Percentiles rank a stretch among this genome's conserved stretches.
phyloP scores from a whole-genome alignment of 2,888 invertebrate genomes.

The Laspeyria flexula region DNA sequence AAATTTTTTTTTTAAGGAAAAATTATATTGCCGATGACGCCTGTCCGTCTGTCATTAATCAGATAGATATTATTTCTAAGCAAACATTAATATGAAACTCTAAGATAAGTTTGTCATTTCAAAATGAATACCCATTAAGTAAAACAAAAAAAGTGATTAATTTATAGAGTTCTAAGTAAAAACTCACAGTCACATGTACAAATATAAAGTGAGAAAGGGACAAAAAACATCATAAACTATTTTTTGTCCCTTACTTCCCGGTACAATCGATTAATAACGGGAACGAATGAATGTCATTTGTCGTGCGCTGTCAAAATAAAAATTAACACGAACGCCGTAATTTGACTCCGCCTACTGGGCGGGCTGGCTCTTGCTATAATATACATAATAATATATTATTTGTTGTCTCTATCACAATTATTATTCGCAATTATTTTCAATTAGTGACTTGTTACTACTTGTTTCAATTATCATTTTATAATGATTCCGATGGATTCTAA shows the following conservation, averaged over 20 bases:
- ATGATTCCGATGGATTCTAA: too few relatives aligned
- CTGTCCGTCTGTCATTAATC: background rate
- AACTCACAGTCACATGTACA: constrained; percentile 56
- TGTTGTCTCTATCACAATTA: constrained; percentile 22
- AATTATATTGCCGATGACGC: too few relatives aligned
- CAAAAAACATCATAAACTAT: constrained; percentile 60
- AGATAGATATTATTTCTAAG: background rate
- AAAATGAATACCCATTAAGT: constrained; percentile 12
- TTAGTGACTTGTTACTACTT: too few relatives aligned
- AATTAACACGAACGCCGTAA: constrained; percentile 69
- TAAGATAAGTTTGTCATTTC: constrained; percentile 19
- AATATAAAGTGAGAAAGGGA: constrained; percentile 52
- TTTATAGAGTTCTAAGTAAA: constrained; percentile 41
- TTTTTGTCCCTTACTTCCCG: constrained; percentile 60
- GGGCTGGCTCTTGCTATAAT: too few relatives aligned
- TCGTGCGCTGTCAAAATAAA: constrained; percentile 82
- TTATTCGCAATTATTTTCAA: too few relatives aligned
- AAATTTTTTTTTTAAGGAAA: too few relatives aligned
- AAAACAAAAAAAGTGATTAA: constrained; percentile 38
- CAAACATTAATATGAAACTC: constrained; percentile 5
- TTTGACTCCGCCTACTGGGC: constrained; percentile 74
- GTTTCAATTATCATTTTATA: too few relatives aligned
- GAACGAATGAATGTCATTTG: constrained; percentile 73
- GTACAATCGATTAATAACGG: constrained; percentile 66
- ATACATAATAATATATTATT: constrained; percentile 19